Evolutionary conservation across 1,140 invertebrate species (phyloP).

Genomic region (Dreissena polymorpha): DNA sequence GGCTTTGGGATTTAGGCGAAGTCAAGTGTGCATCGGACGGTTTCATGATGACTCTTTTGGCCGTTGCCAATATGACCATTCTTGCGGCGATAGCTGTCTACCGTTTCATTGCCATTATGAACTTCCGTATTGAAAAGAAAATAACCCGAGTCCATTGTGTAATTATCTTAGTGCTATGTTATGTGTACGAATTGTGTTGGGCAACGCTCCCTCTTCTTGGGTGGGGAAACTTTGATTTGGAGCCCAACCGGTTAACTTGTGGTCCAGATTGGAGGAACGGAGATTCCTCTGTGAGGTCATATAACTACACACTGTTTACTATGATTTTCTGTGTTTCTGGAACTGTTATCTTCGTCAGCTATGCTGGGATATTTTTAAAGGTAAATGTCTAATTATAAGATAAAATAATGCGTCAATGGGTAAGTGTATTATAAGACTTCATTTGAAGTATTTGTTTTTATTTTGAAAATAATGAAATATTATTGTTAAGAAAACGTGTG

Average conservation of each 20-base stretch:
- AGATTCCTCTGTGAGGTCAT: neutral
- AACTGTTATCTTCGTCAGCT: slow-evolving; percentile 10
- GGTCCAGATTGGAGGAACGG: slow-evolving; percentile 18
- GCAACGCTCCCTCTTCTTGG: slow-evolving; percentile 35
- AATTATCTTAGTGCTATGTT: slow-evolving; percentile 26
- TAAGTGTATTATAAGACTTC: too few relatives aligned
- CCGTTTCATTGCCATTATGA: slow-evolving; percentile 6
- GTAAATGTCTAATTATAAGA: neutral
- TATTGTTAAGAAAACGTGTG: too few relatives aligned
- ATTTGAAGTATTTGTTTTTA: too few relatives aligned
- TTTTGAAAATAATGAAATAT: too few relatives aligned
- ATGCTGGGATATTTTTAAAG: slow-evolving; percentile 1
- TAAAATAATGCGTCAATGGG: too few relatives aligned
- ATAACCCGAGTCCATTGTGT: slow-evolving; percentile 17
- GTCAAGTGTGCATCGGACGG: slow-evolving; percentile 13
- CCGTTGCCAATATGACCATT: slow-evolving; percentile 21
- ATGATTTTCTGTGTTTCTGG: slow-evolving; percentile 3
- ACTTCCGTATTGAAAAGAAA: slow-evolving; percentile 6
- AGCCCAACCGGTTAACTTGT: slow-evolving; percentile 14
- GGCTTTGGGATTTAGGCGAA: slow-evolving; percentile 15
- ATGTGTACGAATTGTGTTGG: slow-evolving; percentile 32
- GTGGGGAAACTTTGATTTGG: slow-evolving; percentile 24
- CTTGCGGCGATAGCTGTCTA: slow-evolving; percentile 21
- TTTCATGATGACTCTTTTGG: slow-evolving; percentile 13
- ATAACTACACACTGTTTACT: neutral